Conservation (phyloP, 2,888 invertebrate genomes). For the Ditula angustiorana region DNA sequence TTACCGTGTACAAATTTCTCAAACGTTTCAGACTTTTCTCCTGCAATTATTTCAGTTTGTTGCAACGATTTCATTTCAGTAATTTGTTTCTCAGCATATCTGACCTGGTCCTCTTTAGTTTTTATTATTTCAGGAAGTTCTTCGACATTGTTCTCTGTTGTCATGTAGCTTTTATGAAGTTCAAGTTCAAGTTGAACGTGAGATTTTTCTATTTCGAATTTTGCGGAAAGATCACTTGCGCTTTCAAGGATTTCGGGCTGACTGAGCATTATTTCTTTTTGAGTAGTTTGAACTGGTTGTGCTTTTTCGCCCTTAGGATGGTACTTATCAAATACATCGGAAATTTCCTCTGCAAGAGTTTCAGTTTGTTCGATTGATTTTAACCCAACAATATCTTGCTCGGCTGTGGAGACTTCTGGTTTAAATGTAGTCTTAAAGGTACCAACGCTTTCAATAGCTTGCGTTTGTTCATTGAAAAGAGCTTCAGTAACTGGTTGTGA, state of each 20-base stretch:
- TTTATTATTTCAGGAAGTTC: constrained; percentile 52
- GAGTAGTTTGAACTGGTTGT: constrained; percentile 47
- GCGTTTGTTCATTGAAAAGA: constrained; percentile 52
- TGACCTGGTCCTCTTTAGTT: constrained; percentile 44
- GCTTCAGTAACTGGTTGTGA: constrained; percentile 51
- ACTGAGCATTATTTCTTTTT: constrained; percentile 58
- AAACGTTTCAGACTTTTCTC: constrained; percentile 55
- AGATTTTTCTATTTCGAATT: constrained; percentile 50
- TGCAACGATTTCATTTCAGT: constrained; percentile 61
- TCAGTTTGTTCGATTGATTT: constrained; percentile 52
- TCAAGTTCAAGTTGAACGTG: constrained; percentile 55
- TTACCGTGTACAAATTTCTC: constrained; percentile 43
- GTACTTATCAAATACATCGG: constrained; percentile 44
- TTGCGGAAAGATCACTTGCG: constrained; percentile 47
- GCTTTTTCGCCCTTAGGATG: constrained; percentile 59
- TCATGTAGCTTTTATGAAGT: constrained; percentile 62
- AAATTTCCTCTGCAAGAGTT: constrained; percentile 50
- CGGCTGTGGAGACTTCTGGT: constrained; percentile 44
- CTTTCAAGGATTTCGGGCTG: constrained; percentile 63
- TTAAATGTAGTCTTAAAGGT: constrained; percentile 31
- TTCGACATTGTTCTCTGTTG: constrained; percentile 57
- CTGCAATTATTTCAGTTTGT: constrained; percentile 56
- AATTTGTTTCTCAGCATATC: constrained; percentile 55
- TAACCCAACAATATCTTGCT: constrained; percentile 46
- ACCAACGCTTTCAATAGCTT: constrained; percentile 51